Conservation (phyloP, 1,140 invertebrate genomes). For the Pissodes strobi region DNA sequence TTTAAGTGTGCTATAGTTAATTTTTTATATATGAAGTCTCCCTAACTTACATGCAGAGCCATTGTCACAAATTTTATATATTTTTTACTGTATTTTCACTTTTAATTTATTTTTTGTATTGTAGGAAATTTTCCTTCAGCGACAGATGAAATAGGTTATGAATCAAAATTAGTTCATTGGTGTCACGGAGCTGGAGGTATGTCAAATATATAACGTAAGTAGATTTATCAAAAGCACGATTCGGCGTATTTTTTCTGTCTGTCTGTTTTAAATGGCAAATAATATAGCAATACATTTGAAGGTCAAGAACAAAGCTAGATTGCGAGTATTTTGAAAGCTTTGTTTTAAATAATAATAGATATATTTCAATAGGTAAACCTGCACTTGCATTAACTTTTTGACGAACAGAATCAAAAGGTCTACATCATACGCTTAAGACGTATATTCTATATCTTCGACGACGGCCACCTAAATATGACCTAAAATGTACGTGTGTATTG, state of each 20-base stretch:
- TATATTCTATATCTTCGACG: too few relatives aligned
- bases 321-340: too few relatives aligned
- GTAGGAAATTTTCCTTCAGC: conserved; percentile 80
- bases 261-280: neutral
- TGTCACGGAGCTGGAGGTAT: conserved; percentile 83
- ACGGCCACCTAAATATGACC: too few relatives aligned
- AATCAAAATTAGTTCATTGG: conserved; percentile 80
- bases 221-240: neutral
- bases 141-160: conserved; percentile 68
- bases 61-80: neutral
- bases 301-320: neutral
- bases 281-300: neutral
- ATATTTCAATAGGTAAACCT: too few relatives aligned
- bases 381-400: too few relatives aligned
- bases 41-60: neutral
- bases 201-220: too few relatives aligned
- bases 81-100: neutral
- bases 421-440: too few relatives aligned
- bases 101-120: neutral
- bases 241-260: neutral
- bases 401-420: too few relatives aligned
- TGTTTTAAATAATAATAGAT: too few relatives aligned
- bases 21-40: too few relatives aligned
- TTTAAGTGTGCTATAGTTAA: too few relatives aligned
- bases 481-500: too few relatives aligned